phyloP scores from a whole-genome alignment of 2,797 vertebrate species.

The Jordanella pulchra region DNA sequence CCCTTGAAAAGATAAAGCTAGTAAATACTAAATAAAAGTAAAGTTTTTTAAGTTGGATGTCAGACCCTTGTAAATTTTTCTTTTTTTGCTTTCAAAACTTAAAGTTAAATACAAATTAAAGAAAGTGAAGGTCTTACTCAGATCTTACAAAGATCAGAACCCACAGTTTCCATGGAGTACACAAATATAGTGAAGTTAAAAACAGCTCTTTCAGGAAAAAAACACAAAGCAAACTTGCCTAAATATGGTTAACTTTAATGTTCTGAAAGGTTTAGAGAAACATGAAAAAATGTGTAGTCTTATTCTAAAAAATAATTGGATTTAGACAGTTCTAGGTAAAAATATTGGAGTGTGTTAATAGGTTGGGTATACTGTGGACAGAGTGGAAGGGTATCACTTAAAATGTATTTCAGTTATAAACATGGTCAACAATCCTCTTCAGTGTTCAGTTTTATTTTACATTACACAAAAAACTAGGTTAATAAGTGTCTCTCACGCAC shows the following conservation, averaged over 20 bases:
- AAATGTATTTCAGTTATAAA: neutral
- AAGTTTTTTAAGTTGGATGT: neutral
- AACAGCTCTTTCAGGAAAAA: neutral
- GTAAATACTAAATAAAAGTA: neutral
- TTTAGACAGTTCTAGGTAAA: neutral
- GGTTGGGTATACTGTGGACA: neutral
- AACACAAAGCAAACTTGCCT: neutral
- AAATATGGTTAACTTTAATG: neutral
- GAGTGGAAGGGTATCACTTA: neutral
- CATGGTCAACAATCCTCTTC: neutral
- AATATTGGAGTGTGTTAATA: neutral
- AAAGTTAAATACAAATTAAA: conserved; percentile 1
- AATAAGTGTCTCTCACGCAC: neutral
- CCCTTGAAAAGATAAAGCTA: neutral
- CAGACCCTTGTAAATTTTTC: neutral
- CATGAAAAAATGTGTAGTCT: neutral
- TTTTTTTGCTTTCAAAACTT: neutral
- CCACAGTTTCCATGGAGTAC: neutral
- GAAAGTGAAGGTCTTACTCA: neutral
- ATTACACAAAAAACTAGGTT: neutral
- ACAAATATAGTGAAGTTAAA: neutral
- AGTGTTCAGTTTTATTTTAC: neutral
- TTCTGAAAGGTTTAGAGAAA: neutral
- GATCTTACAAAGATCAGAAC: neutral
- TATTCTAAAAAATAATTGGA: neutral